These are phyloP conservation scores for Potorous gilbertii DNA, from an alignment of 2,797 vertebrate species.

Conservation along the genomic window DNA sequence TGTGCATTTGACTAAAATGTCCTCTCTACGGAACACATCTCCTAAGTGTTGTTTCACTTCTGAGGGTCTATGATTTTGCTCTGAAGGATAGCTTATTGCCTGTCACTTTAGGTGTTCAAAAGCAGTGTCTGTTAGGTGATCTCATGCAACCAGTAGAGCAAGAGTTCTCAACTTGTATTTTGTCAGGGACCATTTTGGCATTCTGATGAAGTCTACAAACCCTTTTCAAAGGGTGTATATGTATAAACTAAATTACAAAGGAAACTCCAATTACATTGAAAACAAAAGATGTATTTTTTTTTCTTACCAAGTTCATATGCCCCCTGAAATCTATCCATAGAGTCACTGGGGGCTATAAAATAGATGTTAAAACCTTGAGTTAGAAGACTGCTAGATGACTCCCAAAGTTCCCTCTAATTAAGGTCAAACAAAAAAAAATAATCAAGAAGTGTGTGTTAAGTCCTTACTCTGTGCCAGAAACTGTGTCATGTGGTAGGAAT, in stretches of 20 bases:
- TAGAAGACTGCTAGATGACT: background rate
- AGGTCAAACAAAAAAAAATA: background rate
- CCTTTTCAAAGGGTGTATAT: background rate
- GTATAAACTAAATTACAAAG: background rate
- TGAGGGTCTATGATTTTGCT: background rate
- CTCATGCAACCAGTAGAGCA: background rate
- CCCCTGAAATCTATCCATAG: background rate
- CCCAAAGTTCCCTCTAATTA: background rate
- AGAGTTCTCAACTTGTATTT: background rate
- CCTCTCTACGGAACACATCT: background rate
- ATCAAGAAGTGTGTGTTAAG: background rate
- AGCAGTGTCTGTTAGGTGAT: background rate
- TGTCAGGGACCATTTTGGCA: background rate
- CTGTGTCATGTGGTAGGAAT: background rate
- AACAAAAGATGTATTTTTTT: background rate
- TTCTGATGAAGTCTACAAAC: background rate
- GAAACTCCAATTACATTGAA: background rate
- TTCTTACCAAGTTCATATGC: background rate
- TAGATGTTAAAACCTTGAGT: background rate
- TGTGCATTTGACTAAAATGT: background rate
- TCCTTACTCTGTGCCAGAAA: background rate
- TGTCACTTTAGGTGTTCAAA: background rate
- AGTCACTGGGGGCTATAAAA: background rate
- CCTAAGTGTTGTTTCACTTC: background rate
- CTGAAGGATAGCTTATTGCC: too few species aligned